Evolutionary conservation across 2,113 vertebrate genomes (phyloP).

Genomic region (Nestor notabilis): DNA sequence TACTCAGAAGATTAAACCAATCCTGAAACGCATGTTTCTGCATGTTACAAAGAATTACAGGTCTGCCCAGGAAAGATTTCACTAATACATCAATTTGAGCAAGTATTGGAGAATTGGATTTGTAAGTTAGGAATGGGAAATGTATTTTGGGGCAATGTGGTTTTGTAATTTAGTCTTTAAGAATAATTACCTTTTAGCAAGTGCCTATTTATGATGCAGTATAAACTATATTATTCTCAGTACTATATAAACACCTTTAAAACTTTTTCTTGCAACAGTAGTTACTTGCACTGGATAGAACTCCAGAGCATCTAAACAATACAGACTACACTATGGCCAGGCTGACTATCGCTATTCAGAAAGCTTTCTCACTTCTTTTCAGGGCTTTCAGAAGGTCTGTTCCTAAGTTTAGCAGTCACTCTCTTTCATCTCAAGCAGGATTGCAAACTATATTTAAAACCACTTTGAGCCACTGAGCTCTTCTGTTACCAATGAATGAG

Average conservation of each 20-base stretch:
- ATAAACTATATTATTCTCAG: not conserved
- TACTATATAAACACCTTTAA: not conserved
- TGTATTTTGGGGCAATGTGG: not conserved
- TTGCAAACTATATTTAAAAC: not conserved
- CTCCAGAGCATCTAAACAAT: not conserved
- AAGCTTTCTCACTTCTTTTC: not conserved
- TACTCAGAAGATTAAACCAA: not conserved
- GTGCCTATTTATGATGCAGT: not conserved
- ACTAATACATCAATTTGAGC: not conserved
- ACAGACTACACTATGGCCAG: not conserved
- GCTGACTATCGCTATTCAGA: not conserved
- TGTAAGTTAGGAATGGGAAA: not conserved
- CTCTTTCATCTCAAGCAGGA: not conserved
- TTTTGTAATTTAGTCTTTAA: not conserved
- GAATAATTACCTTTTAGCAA: not conserved
- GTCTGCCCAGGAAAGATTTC: not conserved
- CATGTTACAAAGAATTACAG: not conserved
- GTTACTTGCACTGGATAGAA: not conserved
- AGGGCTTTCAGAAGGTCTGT: not conserved
- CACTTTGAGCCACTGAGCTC: not conserved
- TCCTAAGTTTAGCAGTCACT: not conserved
- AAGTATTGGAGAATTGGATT: not conserved
- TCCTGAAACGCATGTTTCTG: not conserved
- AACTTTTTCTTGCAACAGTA: not conserved
- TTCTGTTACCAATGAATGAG: not conserved